These are phyloP conservation scores for Riparia riparia DNA, from an alignment of 2,113 vertebrate species.

Conservation along the genomic window DNA sequence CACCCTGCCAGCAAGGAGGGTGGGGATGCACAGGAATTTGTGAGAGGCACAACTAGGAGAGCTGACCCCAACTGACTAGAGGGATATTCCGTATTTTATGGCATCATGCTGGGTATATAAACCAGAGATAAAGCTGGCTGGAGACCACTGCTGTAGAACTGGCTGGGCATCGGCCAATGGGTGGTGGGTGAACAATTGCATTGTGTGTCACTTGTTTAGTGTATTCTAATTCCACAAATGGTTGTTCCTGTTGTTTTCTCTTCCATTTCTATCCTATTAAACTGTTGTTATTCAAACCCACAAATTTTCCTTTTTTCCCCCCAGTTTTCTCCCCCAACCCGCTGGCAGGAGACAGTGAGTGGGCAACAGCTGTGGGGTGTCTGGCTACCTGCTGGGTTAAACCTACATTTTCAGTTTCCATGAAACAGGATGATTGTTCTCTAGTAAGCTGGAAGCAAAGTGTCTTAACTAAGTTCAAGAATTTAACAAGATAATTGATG, in stretches of 20 bases:
- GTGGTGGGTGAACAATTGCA: background rate
- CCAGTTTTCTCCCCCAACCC: rapidly evolving
- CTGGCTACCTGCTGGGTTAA: background rate
- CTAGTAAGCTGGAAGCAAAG: background rate
- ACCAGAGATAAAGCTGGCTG: background rate
- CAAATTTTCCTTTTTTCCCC: background rate
- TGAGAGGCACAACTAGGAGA: background rate
- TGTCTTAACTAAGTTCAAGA: background rate
- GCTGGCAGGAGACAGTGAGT: background rate
- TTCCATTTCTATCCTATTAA: background rate
- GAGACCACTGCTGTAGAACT: rapidly evolving
- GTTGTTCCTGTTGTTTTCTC: background rate
- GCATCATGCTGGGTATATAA: background rate
- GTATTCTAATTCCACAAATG: background rate
- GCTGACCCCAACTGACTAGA: background rate
- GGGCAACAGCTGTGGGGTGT: rapidly evolving
- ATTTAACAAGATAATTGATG: background rate
- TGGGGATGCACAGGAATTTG: background rate
- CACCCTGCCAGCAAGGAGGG: background rate
- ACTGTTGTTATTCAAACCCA: background rate
- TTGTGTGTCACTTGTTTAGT: background rate
- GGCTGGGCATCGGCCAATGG: rapidly evolving
- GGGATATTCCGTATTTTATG: background rate
- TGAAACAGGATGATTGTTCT: background rate
- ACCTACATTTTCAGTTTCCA: background rate